A percentile compares a stretch with the other conserved stretches of the same genome.
Evolutionary conservation across 2,888 invertebrate species (phyloP).

Genomic region (Drosophila paranaensis): DNA sequence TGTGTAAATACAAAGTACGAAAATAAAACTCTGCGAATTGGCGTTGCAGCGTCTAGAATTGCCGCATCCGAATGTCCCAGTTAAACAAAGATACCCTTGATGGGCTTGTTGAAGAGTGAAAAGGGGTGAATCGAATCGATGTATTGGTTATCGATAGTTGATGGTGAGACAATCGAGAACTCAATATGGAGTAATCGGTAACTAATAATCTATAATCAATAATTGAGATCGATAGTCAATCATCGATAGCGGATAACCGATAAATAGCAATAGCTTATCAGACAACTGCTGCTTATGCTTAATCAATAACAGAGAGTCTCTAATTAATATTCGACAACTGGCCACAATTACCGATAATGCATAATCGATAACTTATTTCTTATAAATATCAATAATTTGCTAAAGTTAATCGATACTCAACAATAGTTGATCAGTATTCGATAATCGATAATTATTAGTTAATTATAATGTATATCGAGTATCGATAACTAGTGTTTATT

Average conservation of each 20-base stretch:
- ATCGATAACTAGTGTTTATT: neutral
- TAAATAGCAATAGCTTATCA: no score
- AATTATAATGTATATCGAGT: neutral
- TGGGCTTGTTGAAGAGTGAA: no score
- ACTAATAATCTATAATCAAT: neutral
- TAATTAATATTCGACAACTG: neutral
- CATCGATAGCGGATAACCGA: neutral
- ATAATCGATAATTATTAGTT: no score
- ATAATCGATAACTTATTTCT: neutral
- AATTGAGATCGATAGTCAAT: neutral
- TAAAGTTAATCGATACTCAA: neutral
- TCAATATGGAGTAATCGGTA: neutral
- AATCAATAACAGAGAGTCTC: neutral
- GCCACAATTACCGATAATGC: no score
- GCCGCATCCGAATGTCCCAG: neutral
- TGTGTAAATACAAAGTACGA: conserved; percentile 30
- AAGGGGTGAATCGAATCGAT: neutral
- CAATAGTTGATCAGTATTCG: neutral
- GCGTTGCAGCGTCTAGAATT: conserved; percentile 5
- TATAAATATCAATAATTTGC: neutral
- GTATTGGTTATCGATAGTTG: neutral
- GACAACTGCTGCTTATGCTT: no score
- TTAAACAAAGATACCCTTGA: neutral
- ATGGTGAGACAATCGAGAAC: neutral
- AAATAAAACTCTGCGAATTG: conserved; percentile 15